Evolutionary conservation across 2,113 vertebrate species (phyloP).

Genomic region (Sapajus apella): DNA sequence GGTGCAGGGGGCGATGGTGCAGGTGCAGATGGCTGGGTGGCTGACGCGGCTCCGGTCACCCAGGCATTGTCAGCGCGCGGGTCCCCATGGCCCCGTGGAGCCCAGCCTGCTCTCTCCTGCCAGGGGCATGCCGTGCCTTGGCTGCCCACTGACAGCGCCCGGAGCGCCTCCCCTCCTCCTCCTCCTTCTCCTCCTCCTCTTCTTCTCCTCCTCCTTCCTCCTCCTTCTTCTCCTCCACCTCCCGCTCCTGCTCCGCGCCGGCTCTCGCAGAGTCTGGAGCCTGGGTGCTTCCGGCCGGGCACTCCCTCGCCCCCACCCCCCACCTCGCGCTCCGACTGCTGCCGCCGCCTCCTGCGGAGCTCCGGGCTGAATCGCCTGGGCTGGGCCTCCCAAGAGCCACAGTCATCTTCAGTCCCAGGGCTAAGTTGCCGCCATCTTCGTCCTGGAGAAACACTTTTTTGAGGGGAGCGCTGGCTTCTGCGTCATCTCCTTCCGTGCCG

Average conservation of each 20-base stretch:
- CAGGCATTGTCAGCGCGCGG: conserved; percentile 92
- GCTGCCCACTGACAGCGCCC: conserved; percentile 83
- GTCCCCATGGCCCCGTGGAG: conserved; percentile 92
- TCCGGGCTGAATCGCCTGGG: conserved; percentile 90
- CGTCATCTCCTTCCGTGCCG: conserved; percentile 97
- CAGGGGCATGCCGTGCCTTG: conserved; percentile 88
- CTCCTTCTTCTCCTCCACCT: conserved; percentile 68
- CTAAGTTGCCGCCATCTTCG: conserved; percentile 99
- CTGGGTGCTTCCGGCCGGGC: conserved; percentile 64
- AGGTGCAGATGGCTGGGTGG: conserved; percentile 75
- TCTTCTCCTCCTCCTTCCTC: conserved; percentile 63
- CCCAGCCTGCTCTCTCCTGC: conserved; percentile 89
- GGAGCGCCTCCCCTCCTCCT: conserved; percentile 81
- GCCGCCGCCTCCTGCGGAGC: conserved; percentile 86
- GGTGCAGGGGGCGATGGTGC: conserved; percentile 78
- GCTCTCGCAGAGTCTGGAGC: conserved; percentile 67
- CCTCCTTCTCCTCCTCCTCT: conserved; percentile 55
- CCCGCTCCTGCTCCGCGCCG: conserved; percentile 54
- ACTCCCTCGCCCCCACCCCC: conserved; percentile 73
- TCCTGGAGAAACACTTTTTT: conserved; percentile 96
- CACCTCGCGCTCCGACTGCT: conserved; percentile 78
- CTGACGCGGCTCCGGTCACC: conserved; percentile 82
- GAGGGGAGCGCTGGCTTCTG: conserved; percentile 92
- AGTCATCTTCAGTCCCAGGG: conserved; percentile 94
- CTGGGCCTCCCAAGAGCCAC: conserved; percentile 89